Evolutionary conservation across 2,888 invertebrate species (phyloP), one percentile per base, ranked within the genome.

Genomic region (Eristalis pertinax): DNA sequence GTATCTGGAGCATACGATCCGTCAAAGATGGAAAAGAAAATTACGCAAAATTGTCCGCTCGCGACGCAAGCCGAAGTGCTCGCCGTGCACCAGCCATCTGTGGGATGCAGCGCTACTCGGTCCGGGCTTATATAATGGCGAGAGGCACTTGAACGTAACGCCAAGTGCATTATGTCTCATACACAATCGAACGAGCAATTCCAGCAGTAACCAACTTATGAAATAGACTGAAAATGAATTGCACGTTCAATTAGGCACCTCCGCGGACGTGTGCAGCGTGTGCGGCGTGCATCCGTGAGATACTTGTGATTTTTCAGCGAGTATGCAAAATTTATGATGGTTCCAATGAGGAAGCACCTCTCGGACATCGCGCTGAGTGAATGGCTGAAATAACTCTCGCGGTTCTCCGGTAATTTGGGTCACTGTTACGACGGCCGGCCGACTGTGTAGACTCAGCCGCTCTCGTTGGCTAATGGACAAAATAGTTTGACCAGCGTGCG

Each of bases 391-490:
- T 81, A 82, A 77, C 85, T 82, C 82, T 76, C 82, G 77, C 73
- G 64, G 29, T 62, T 77, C 29, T 29, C 67, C 43, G 32, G 19
- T 26, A 79, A 87, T 87, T 69, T 87, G 84, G 87, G 87, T 87
- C 84, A 87, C 87, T 87, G 87, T 84, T 87, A 84, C 87, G 79
- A 80, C 70, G 70, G 63, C 64, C 22, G 60, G 67, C 24, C 75
- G 75, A 73, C 67, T 64, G 87, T 72, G n/a, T n/a, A n/a, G n/a
- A n/a, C n/a, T n/a, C n/a, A 72, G 76, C 67, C 68, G 87, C 76
- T 84, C 87, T 84, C 60, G 76, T 87, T 84, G 87, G 84, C 87
- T 84, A 87, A 84, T 87, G 86, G 79, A 87, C 83, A 83, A 87
- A 72, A 83, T 83, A 78, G 85, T 81, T 81, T 73, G 73, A 73